These are phyloP conservation scores for Nycticorax nycticorax DNA, from an alignment of 2,113 vertebrate genomes.

Conservation along the genomic window DNA sequence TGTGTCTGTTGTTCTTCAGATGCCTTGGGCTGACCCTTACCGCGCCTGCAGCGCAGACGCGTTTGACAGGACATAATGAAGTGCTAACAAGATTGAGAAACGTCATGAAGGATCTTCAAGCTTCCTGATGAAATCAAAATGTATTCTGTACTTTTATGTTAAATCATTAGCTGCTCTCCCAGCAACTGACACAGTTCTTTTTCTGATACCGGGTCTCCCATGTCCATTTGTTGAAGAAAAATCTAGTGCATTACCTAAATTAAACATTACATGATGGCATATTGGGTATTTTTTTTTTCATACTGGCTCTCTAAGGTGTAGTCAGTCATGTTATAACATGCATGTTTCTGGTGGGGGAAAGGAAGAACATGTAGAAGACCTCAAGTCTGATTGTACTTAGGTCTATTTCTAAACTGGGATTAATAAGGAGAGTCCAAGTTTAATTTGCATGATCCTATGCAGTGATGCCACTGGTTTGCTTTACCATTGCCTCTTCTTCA, in stretches of 20 bases:
- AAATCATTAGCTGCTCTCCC: background rate
- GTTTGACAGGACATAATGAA: background rate
- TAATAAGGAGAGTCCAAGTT: background rate
- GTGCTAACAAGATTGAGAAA: background rate
- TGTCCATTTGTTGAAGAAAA: background rate
- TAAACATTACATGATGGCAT: rapidly evolving
- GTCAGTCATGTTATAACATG: background rate
- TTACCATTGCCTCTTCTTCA: background rate
- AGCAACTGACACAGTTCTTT: background rate
- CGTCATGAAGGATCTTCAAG: background rate
- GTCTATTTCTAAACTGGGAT: background rate
- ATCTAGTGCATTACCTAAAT: background rate
- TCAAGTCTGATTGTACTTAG: background rate
- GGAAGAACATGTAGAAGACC: background rate
- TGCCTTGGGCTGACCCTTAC: background rate
- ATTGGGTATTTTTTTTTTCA: background rate
- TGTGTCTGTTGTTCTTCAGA: background rate
- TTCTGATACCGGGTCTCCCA: background rate
- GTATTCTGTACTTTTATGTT: background rate
- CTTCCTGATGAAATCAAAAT: background rate
- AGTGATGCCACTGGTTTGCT: background rate
- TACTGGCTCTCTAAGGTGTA: background rate
- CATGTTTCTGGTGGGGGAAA: background rate
- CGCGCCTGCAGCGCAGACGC: rapidly evolving
- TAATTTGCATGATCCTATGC: background rate